Base-by-base conservation (phyloP, 2,113 vertebrate genomes). In the Rutilus rutilus region DNA sequence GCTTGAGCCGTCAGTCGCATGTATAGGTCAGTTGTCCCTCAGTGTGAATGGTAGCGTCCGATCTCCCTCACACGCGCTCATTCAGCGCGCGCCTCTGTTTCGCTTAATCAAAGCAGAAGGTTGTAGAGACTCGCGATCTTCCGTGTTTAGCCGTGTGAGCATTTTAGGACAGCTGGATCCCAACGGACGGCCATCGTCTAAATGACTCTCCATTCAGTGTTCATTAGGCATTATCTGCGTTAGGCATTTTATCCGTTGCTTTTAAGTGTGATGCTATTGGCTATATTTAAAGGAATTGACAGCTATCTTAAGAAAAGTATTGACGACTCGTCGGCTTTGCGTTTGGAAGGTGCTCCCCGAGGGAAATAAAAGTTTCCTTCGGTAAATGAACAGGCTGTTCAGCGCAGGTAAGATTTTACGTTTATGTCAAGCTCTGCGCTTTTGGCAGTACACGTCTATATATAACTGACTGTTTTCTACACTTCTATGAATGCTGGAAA, bases 311-410 rank as follows among this genome's bases (percentile, higher is more conserved):
- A 57, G 23, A 85, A 78, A 85, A 85, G 84, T 85, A 79, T n/a
- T 3, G 11, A 30, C 19, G 11, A 30, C 19, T 69, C 47, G 52
- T 67, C 19, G 64, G 60, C 11, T 39, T 69, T 6, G 84, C 83
- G 45, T 17, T 67, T 50, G 78, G 39, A 86, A 27, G 57, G 57
- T 39, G 59, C n/a, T 84, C 54, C 85, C 36, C 84, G 89, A 91
- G 88, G 87, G 83, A 84, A 82, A 88, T 87, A 92, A 91, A 96
- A 95, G 94, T 95, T 94, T 86, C 90, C 92, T 90, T 85, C 90
- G 87, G 86, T 84, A 88, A 73, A 92, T 92, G 92, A 94, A 89
- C 82, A 92, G 90, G 90, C 91, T 89, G 76, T 88, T 86, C 90
- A 78, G 90, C 86, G 86, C 93, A 95, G 95, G 95, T 96, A 93